Evolutionary conservation across 2,113 vertebrate species (phyloP).

Genomic region (Macroglossus sobrinus): DNA sequence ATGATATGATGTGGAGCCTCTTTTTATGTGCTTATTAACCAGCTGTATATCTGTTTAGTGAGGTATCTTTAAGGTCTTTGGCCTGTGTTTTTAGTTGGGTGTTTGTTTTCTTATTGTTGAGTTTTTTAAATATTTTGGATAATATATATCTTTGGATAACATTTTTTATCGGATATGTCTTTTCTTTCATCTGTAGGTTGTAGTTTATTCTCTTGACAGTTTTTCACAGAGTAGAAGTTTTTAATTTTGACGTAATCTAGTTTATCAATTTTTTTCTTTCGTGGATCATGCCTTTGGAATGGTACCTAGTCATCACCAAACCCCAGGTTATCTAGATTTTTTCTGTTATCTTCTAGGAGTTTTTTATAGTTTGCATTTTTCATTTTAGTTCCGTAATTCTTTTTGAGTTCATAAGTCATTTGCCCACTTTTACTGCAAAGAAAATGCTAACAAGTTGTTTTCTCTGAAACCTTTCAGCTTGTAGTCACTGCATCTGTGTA

Average conservation of each 20-base stretch:
- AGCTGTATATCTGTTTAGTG: not conserved
- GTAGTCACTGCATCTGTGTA: not conserved
- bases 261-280: not conserved
- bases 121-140: not conserved
- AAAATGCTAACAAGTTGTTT: not conserved
- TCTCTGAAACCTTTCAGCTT: not conserved
- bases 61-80: not conserved
- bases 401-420: not conserved
- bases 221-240: not conserved
- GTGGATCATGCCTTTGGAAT: not conserved
- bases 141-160: not conserved
- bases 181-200: not conserved
- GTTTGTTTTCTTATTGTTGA: not conserved
- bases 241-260: not conserved
- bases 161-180: not conserved
- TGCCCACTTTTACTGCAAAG: not conserved
- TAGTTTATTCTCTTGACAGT: not conserved
- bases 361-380: not conserved
- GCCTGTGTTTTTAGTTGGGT: not conserved
- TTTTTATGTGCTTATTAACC: not conserved
- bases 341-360: not conserved
- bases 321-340: not conserved
- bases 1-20: not conserved
- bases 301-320: not conserved
- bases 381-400: not conserved